phyloP scores from a whole-genome alignment of 2,888 invertebrate species.

The Andrena flavipes region DNA sequence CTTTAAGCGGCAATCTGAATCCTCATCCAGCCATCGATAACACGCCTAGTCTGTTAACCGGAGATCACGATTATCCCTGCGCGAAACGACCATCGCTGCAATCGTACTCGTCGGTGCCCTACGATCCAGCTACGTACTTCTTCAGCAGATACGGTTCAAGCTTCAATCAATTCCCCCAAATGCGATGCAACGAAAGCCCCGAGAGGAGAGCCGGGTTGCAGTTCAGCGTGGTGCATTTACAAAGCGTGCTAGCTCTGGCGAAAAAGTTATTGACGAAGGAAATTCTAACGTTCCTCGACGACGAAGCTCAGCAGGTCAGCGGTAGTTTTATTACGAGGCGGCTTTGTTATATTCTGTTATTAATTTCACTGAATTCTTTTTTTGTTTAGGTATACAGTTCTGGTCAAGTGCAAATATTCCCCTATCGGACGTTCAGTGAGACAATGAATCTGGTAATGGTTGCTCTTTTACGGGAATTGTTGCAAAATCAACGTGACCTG shows the following conservation, averaged over 20 bases:
- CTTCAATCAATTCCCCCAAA: constrained; percentile 95
- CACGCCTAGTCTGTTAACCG: constrained; percentile 71
- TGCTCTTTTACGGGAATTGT: constrained; percentile 94
- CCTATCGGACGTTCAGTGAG: constrained; percentile 97
- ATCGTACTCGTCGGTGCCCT: constrained; percentile 89
- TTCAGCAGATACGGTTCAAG: constrained; percentile 97
- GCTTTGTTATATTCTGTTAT: not conserved
- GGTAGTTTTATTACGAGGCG: not conserved
- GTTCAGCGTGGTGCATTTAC: constrained; percentile 92
- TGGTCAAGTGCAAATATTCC: constrained; percentile 89
- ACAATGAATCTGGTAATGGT: constrained; percentile 97
- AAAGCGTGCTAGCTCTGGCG: constrained; percentile 91
- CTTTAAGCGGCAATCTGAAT: constrained; percentile 93
- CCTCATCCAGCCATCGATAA: constrained; percentile 86
- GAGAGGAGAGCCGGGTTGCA: constrained; percentile 89
- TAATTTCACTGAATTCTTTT: not conserved
- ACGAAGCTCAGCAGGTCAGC: constrained; percentile 91
- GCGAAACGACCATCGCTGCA: constrained; percentile 85
- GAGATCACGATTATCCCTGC: constrained; percentile 74
- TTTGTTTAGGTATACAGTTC: constrained; percentile 85
- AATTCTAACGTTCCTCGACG: constrained; percentile 92
- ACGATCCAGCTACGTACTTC: constrained; percentile 94
- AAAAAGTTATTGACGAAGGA: constrained; percentile 95
- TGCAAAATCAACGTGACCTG: constrained; percentile 95
- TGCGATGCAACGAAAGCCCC: constrained; percentile 91